Evolutionary conservation across 1,140 invertebrate species (phyloP).

Genomic region (Ephestia elutella): DNA sequence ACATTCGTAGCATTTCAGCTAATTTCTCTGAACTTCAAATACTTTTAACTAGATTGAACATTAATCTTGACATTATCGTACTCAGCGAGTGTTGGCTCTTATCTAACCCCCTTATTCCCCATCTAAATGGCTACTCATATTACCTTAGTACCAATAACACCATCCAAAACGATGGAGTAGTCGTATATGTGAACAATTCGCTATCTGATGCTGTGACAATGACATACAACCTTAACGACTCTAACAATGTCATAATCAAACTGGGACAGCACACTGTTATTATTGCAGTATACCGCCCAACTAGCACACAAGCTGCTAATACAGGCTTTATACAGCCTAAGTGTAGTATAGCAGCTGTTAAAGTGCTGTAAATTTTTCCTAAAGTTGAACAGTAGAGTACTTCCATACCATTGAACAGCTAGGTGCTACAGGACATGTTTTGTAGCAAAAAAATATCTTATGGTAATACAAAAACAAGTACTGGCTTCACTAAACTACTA

Average conservation of each 20-base stretch:
- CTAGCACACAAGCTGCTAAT: too few relatives aligned
- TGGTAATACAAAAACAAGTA: too few relatives aligned
- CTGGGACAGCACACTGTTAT: background rate
- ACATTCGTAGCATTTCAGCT: background rate
- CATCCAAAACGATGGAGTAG: constrained; percentile 10
- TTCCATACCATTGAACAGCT: too few relatives aligned
- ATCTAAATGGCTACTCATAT: background rate
- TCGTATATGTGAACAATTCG: background rate
- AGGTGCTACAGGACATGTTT: too few relatives aligned
- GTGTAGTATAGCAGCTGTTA: too few relatives aligned
- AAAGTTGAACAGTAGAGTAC: too few relatives aligned
- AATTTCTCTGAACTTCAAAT: background rate
- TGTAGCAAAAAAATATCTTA: too few relatives aligned
- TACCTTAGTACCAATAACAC: constrained; percentile 3
- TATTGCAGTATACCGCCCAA: constrained; percentile 4
- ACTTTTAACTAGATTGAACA: background rate
- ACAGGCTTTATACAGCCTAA: too few relatives aligned
- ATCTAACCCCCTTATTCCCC: background rate
- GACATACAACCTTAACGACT: background rate
- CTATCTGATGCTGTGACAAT: background rate
- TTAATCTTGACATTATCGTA: background rate
- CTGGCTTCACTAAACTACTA: too few relatives aligned
- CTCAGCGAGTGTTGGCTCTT: background rate
- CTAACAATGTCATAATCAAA: constrained; percentile 1
- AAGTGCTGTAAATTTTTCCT: too few relatives aligned